Conservation (phyloP, 2,888 invertebrate genomes). For the Andrena fulva region DNA sequence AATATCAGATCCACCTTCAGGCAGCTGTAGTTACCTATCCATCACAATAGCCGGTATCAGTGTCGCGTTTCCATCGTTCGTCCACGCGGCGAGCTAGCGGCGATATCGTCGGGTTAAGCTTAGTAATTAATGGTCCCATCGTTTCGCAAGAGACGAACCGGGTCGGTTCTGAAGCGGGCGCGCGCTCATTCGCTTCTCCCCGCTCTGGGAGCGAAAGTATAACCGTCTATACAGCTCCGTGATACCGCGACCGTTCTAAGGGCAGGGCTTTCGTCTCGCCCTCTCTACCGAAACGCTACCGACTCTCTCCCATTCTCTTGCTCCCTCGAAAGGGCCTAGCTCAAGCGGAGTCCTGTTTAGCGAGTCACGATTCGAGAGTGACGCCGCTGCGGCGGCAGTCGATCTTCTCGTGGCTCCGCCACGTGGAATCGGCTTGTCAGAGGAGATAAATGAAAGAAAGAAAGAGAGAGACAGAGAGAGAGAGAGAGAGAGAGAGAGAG, state of each 20-base stretch:
- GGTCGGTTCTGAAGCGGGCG: background rate
- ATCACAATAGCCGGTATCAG: conserved; percentile 28
- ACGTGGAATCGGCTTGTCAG: conserved; percentile 16
- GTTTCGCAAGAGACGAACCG: background rate
- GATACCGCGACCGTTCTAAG: background rate
- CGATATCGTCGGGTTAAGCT: conserved; percentile 17
- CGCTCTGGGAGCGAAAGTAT: background rate
- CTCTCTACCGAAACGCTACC: background rate
- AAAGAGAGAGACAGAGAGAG: conserved; percentile 15
- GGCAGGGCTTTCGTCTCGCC: background rate
- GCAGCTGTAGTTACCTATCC: conserved; percentile 97
- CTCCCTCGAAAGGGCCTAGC: background rate
- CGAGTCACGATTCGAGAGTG: background rate
- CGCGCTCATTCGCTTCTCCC: background rate
- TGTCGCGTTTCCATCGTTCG: background rate
- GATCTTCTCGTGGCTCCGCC: background rate
- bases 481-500: conserved; percentile 29
- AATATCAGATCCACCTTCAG: conserved; percentile 96
- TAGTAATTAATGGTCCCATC: background rate
- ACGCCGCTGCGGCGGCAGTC: background rate
- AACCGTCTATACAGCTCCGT: conserved; percentile 11
- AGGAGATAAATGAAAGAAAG: background rate
- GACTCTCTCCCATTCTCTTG: background rate
- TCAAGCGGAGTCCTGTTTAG: background rate
- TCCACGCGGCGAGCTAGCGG: conserved; percentile 27